These are phyloP conservation scores for Otocyon megalotis DNA, from an alignment of 2,113 vertebrate genomes.

Conservation along the genomic window DNA sequence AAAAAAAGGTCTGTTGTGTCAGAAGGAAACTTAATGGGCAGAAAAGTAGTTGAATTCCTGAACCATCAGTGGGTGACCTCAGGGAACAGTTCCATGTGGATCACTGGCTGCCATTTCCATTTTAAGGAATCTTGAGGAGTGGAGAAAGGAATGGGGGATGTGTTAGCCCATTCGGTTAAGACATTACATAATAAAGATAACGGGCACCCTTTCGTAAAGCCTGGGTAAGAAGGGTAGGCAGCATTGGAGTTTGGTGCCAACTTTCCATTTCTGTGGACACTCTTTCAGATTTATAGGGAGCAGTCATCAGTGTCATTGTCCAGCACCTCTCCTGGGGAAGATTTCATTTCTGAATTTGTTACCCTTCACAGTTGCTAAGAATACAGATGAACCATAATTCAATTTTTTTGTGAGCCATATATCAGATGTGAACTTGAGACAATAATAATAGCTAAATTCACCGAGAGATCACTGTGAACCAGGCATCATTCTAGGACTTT, in stretches of 20 bases:
- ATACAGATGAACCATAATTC: slow-evolving; percentile 60
- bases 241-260: not conserved
- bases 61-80: not conserved
- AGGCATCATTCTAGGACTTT: slow-evolving; percentile 37
- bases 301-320: not conserved
- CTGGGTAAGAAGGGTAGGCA: not conserved
- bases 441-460: slow-evolving; percentile 32
- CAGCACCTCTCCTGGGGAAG: not conserved
- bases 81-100: not conserved
- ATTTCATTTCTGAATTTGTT: not conserved
- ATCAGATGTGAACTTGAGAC: slow-evolving; percentile 8
- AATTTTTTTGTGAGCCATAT: not conserved
- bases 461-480: not conserved
- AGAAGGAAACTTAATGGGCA: not conserved
- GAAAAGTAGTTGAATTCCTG: slow-evolving; percentile 54
- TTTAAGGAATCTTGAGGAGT: not conserved
- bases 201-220: not conserved
- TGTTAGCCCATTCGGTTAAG: slow-evolving; percentile 1
- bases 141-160: not conserved
- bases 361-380: slow-evolving; percentile 39
- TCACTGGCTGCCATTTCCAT: slow-evolving; percentile 8
- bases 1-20: slow-evolving; percentile 29
- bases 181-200: not conserved
- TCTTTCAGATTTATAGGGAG: not conserved
- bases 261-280: not conserved